These are phyloP conservation scores for Hucho hucho DNA, from an alignment of 2,113 vertebrate species.

Conservation along the genomic window DNA sequence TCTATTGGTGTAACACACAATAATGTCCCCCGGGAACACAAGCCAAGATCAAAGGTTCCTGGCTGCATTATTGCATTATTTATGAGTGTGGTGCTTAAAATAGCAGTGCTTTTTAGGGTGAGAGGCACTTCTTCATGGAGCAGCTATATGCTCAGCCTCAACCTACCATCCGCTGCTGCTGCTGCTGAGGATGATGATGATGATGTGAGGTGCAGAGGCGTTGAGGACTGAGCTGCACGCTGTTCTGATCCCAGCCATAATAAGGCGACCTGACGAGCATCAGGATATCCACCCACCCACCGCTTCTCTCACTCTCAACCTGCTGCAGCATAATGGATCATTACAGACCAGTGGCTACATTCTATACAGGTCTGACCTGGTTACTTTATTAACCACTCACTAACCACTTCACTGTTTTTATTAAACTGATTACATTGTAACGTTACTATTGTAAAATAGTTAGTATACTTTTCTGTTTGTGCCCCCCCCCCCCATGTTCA, in stretches of 20 bases:
- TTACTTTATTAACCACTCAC: no score
- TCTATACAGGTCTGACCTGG: neutral
- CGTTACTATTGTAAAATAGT: no score
- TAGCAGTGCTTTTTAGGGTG: conserved; percentile 14
- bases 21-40: conserved; percentile 53
- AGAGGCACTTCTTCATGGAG: neutral
- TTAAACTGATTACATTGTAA: no score
- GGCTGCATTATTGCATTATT: conserved; percentile 56
- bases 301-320: neutral
- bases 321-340: neutral
- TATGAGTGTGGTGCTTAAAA: conserved; percentile 33
- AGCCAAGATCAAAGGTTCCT: conserved; percentile 52
- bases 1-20: conserved; percentile 51
- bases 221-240: neutral
- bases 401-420: no score
- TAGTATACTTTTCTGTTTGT: no score
- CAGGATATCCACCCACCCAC: neutral
- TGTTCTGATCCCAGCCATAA: neutral
- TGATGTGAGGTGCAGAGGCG: neutral
- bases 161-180: neutral
- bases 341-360: neutral
- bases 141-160: neutral
- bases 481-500: no score
- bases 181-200: neutral
- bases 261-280: neutral